These are phyloP conservation scores for Nysson spinosus DNA, from an alignment of 2,888 invertebrate genomes.

Conservation along the genomic window DNA sequence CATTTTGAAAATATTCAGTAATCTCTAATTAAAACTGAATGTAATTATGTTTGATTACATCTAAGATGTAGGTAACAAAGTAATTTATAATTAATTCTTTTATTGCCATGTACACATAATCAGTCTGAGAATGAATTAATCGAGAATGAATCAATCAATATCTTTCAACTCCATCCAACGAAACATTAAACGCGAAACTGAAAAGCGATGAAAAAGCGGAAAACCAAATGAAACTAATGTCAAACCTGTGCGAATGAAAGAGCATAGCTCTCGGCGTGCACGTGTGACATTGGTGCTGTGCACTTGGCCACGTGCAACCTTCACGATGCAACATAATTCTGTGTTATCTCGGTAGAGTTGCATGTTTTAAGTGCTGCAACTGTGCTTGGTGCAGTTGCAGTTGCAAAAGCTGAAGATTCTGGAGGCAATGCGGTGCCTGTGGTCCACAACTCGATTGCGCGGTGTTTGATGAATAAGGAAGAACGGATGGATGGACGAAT, in stretches of 20 bases:
- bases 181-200: not conserved
- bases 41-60: no score
- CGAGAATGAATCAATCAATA: not conserved
- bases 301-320: conserved; percentile 41
- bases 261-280: conserved; percentile 37
- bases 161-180: not conserved
- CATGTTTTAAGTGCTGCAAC: conserved; percentile 68
- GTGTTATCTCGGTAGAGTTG: conserved; percentile 72
- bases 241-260: conserved; percentile 71
- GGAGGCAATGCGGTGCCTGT: conserved; percentile 59
- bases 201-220: not conserved
- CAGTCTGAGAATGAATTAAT: no score
- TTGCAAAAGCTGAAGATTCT: conserved; percentile 63
- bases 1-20: not conserved
- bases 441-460: conserved; percentile 35
- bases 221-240: conserved; percentile 52
- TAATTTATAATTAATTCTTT: no score
- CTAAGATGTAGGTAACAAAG: no score
- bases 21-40: no score
- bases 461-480: conserved; percentile 42
- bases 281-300: conserved; percentile 21
- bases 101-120: no score
- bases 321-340: conserved; percentile 40
- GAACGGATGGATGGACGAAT: conserved; percentile 58
- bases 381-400: conserved; percentile 65